A percentile compares a stretch with the other conserved stretches of the same genome.
phyloP scores from a whole-genome alignment of 2,888 invertebrate species.

The Conchocele bisecta region DNA sequence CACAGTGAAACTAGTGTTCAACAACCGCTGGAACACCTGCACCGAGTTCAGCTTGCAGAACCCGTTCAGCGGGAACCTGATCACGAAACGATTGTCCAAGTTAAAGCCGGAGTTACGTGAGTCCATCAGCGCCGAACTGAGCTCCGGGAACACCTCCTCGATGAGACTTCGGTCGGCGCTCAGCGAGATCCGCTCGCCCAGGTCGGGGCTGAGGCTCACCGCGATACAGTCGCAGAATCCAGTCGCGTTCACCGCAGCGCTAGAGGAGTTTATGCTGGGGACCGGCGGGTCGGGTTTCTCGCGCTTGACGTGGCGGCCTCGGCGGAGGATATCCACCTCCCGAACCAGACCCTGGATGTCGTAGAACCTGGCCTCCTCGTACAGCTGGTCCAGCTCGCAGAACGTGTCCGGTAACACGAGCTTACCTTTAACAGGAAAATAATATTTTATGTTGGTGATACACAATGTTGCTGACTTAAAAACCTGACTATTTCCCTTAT shows the following conservation, averaged over 20 bases:
- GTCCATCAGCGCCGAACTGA: constrained; percentile 90
- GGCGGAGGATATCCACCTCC: constrained; percentile 73
- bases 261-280: constrained; percentile 24
- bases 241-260: no score
- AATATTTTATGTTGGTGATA: no score
- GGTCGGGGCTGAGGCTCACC: constrained; percentile 90
- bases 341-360: constrained; percentile 87
- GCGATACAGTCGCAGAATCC: constrained; percentile 89
- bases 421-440: no score
- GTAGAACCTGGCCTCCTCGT: constrained; percentile 96
- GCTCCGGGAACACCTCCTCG: constrained; percentile 86
- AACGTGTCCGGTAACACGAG: constrained; percentile 94
- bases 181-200: constrained; percentile 91
- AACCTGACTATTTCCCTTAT: no score
- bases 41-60: constrained; percentile 95
- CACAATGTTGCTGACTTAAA: no score
- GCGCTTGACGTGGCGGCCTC: constrained; percentile 58
- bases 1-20: constrained; percentile 90
- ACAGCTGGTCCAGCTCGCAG: constrained; percentile 91
- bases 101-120: constrained; percentile 90
- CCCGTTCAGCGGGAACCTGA: constrained; percentile 93
- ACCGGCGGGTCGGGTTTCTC: constrained; percentile 63
- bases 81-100: constrained; percentile 91
- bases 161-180: constrained; percentile 89
- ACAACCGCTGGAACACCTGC: constrained; percentile 91